phyloP scores from a whole-genome alignment of 1,140 invertebrate species.

The Megathymus violae region DNA sequence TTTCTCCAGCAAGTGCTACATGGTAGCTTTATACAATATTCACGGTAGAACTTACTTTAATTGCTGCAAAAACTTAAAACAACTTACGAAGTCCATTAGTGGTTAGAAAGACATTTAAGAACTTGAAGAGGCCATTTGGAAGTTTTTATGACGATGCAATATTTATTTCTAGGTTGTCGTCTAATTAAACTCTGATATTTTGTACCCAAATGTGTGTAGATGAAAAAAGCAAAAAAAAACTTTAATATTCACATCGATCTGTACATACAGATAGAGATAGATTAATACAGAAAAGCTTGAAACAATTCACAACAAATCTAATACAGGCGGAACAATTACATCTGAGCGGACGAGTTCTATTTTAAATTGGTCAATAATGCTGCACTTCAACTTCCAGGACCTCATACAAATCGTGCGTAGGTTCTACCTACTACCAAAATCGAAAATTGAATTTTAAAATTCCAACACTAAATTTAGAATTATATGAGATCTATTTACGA shows the following conservation, averaged over 20 bases:
- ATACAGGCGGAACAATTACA: no score
- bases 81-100: slow-evolving; percentile 26
- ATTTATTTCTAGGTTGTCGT: slow-evolving; percentile 17
- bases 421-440: no score
- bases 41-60: slow-evolving; percentile 8
- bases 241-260: no score
- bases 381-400: no score
- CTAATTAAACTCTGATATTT: slow-evolving; percentile 29
- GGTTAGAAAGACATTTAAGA: slow-evolving; percentile 23
- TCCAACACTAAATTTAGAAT: neutral
- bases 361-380: no score
- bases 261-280: no score
- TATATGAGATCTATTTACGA: neutral
- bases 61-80: slow-evolving; percentile 22
- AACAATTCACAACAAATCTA: no score
- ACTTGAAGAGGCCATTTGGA: slow-evolving; percentile 11
- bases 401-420: no score
- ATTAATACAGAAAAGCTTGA: no score
- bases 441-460: no score
- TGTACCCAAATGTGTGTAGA: neutral
- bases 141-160: slow-evolving; percentile 24
- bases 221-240: neutral
- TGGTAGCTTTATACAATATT: slow-evolving; percentile 15
- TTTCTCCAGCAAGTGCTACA: neutral
- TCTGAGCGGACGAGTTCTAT: no score